Conservation (phyloP, 2,797 vertebrate genomes). For the Lagorchestes hirsutus region DNA sequence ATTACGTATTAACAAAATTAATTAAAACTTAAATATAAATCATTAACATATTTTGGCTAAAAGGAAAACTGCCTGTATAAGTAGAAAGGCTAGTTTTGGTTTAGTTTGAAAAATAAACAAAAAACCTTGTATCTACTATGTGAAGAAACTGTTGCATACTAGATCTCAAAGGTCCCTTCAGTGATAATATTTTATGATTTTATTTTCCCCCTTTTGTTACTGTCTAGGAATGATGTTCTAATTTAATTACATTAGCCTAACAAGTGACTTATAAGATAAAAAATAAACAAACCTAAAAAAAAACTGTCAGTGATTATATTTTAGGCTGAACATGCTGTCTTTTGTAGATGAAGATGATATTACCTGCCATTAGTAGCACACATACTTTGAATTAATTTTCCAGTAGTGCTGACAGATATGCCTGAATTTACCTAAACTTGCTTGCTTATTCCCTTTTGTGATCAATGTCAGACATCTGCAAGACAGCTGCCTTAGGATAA, state of each 20-base stretch:
- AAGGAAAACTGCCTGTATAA: background rate
- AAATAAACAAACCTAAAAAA: background rate
- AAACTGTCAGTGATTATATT: slow-evolving; percentile 21
- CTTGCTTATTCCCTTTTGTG: background rate
- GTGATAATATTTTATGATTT: slow-evolving; percentile 16
- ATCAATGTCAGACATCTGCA: slow-evolving; percentile 23
- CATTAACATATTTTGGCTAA: background rate
- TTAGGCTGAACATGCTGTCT: slow-evolving; percentile 24
- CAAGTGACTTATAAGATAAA: background rate
- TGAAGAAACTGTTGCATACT: background rate
- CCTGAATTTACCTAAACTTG: background rate
- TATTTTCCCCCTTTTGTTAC: background rate
- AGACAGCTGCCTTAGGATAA: slow-evolving; percentile 16
- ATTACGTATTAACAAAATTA: background rate
- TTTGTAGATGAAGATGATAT: background rate
- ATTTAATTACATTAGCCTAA: background rate
- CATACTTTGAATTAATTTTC: slow-evolving; percentile 19
- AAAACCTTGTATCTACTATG: background rate
- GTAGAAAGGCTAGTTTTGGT: background rate
- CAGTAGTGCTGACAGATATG: background rate
- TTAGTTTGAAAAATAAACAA: background rate
- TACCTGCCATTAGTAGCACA: slow-evolving; percentile 14
- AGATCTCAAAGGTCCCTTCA: background rate
- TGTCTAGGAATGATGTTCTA: background rate
- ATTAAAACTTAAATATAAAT: background rate